Percentiles rank a stretch among this genome's conserved stretches.
These are phyloP conservation scores for Synanceia verrucosa DNA, from an alignment of 2,797 vertebrate genomes.

Conservation along the genomic window DNA sequence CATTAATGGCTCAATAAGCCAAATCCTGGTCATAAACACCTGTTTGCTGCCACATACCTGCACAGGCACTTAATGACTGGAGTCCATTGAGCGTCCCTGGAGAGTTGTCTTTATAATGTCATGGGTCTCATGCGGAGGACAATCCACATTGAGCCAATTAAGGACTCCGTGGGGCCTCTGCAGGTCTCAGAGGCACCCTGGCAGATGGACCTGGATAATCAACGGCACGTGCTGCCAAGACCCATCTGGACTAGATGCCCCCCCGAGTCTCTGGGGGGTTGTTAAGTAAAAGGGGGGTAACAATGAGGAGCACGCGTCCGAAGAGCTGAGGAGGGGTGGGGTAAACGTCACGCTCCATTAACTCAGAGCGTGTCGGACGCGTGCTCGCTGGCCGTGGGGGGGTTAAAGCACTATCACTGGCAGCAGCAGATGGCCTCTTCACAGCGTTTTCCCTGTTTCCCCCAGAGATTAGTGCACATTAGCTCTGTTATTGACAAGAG, in stretches of 20 bases:
- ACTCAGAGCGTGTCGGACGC: slow-evolving; percentile 61
- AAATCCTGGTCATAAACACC: not conserved
- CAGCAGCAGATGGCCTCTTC: slow-evolving; percentile 74
- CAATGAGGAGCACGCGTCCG: slow-evolving; percentile 73
- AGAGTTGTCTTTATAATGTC: slow-evolving; percentile 63
- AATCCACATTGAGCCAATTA: slow-evolving; percentile 84
- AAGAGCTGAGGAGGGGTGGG: slow-evolving; percentile 54
- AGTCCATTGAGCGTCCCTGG: slow-evolving; percentile 53
- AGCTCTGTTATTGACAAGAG: slow-evolving; percentile 56
- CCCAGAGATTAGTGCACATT: slow-evolving; percentile 72
- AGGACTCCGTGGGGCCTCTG: slow-evolving; percentile 66
- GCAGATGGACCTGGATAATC: slow-evolving; percentile 82
- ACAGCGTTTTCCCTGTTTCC: slow-evolving; percentile 35
- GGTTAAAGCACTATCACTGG: slow-evolving; percentile 67
- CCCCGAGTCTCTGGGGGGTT: slow-evolving; percentile 53
- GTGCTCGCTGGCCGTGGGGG: slow-evolving; percentile 35
- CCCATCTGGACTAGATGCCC: slow-evolving; percentile 73
- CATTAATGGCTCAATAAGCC: not conserved
- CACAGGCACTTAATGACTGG: slow-evolving; percentile 42
- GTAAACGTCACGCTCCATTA: slow-evolving; percentile 73
- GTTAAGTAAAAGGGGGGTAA: slow-evolving; percentile 44
- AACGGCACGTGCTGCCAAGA: slow-evolving; percentile 65
- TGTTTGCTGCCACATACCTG: slow-evolving; percentile 46
- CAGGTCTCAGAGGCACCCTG: slow-evolving; percentile 61
- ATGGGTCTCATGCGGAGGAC: slow-evolving; percentile 61